Conservation (phyloP, 2,113 vertebrate genomes). For the Pelecanoides urinatrix region DNA sequence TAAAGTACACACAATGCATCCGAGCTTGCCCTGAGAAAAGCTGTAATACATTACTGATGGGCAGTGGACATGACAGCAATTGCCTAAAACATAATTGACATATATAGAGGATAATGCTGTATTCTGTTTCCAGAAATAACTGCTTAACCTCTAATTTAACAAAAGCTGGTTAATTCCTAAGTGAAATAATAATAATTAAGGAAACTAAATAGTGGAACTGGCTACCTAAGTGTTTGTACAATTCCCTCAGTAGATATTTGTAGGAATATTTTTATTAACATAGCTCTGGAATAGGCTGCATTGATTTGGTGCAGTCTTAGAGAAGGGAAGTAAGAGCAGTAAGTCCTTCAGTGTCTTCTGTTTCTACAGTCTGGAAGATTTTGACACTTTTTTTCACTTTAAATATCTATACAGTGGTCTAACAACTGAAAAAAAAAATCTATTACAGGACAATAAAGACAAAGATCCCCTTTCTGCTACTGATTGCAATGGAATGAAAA, state of each 20-base stretch:
- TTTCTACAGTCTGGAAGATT: background rate
- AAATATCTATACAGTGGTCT: background rate
- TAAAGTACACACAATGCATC: background rate
- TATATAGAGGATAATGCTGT: background rate
- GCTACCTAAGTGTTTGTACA: background rate
- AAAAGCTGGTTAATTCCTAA: background rate
- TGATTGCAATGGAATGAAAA: constrained; percentile 10
- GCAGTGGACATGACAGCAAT: background rate
- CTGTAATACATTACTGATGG: background rate
- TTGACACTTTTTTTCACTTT: constrained; percentile 7
- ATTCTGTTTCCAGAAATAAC: background rate
- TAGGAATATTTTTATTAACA: background rate
- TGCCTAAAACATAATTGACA: background rate
- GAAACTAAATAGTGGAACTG: background rate
- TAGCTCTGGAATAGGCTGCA: background rate
- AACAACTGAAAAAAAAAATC: constrained; percentile 12
- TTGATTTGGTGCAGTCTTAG: background rate
- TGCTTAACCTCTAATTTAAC: background rate
- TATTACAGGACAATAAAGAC: constrained; percentile 30
- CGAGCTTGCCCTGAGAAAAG: background rate
- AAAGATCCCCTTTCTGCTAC: constrained; percentile 10
- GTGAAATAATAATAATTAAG: background rate
- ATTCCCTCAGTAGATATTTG: background rate
- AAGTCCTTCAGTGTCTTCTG: background rate
- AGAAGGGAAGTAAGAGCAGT: background rate